Conservation (phyloP, 2,797 vertebrate species). For the Telmatherina bonti region DNA sequence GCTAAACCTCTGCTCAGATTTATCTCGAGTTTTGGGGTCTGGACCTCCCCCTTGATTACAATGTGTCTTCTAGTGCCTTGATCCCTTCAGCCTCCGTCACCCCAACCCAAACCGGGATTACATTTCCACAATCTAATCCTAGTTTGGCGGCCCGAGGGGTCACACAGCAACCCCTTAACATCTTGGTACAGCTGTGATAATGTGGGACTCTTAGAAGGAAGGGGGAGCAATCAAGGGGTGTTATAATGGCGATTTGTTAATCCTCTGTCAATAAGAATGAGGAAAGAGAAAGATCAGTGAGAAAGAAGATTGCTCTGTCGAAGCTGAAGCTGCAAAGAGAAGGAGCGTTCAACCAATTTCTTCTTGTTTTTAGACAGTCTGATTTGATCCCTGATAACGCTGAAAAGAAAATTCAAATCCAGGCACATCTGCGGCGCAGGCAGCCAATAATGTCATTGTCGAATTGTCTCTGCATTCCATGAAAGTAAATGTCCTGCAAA, state of each 20-base stretch:
- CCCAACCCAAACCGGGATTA: slow-evolving; percentile 72
- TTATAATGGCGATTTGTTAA: slow-evolving; percentile 55
- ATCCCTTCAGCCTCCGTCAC: slow-evolving; percentile 61
- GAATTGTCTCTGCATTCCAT: background rate
- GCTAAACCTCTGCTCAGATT: slow-evolving; percentile 61
- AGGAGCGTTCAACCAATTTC: background rate
- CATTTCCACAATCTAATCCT: slow-evolving; percentile 64
- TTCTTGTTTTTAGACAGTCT: background rate
- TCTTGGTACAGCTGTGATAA: slow-evolving; percentile 42
- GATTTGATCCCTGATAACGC: background rate
- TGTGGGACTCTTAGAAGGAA: slow-evolving; percentile 20
- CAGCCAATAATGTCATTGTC: background rate
- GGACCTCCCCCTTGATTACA: slow-evolving; percentile 67
- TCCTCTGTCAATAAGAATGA: slow-evolving; percentile 52
- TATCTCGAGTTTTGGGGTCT: slow-evolving; percentile 67
- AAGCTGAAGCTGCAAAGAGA: slow-evolving; percentile 22
- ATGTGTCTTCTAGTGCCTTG: slow-evolving; percentile 62
- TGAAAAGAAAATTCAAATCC: background rate
- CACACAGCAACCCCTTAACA: slow-evolving; percentile 47
- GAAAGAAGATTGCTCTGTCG: slow-evolving; percentile 40
- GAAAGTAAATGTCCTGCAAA: background rate
- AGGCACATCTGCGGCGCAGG: background rate
- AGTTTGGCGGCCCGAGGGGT: slow-evolving; percentile 39
- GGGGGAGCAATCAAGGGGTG: slow-evolving; percentile 57
- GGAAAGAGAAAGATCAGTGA: slow-evolving; percentile 24